Percentiles rank a stretch among this genome's conserved stretches.
These are phyloP conservation scores for Styela clava DNA, from an alignment of 23 tunicate species.

Conservation along the genomic window DNA sequence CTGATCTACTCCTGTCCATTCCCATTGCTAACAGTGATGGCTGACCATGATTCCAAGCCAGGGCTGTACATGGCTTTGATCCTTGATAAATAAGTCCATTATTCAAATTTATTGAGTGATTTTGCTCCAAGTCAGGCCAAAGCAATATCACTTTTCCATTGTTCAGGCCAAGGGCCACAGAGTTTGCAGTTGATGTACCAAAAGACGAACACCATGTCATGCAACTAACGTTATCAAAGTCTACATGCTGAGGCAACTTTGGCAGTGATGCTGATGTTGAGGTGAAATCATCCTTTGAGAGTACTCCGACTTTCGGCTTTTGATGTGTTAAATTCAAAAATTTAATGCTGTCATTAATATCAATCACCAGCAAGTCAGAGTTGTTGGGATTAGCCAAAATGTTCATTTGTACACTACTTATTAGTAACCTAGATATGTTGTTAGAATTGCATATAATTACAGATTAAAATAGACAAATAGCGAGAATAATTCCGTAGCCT, in stretches of 20 bases:
- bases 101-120: not conserved
- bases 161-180: slow-evolving; percentile 18
- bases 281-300: slow-evolving; percentile 12
- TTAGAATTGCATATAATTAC: too few species aligned
- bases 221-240: slow-evolving; percentile 10
- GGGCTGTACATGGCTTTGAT: slow-evolving; percentile 33
- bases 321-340: not conserved
- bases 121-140: not conserved
- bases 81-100: slow-evolving; percentile 36
- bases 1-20: slow-evolving; percentile 45
- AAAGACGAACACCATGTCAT: slow-evolving; percentile 24
- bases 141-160: slow-evolving; percentile 3
- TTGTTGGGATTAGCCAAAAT: slow-evolving; percentile 4
- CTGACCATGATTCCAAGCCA: slow-evolving; percentile 54
- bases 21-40: slow-evolving; percentile 50
- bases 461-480: too few species aligned
- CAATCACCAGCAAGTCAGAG: not conserved
- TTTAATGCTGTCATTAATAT: slow-evolving; percentile 15
- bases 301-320: not conserved
- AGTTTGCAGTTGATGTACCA: not conserved
- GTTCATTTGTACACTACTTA: slow-evolving; percentile 2
- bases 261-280: slow-evolving; percentile 11
- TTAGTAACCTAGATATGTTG: too few species aligned
- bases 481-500: too few species aligned
- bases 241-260: slow-evolving; percentile 11